These are phyloP conservation scores for Uloborus diversus DNA, from an alignment of 1,140 invertebrate genomes.

Conservation along the genomic window DNA sequence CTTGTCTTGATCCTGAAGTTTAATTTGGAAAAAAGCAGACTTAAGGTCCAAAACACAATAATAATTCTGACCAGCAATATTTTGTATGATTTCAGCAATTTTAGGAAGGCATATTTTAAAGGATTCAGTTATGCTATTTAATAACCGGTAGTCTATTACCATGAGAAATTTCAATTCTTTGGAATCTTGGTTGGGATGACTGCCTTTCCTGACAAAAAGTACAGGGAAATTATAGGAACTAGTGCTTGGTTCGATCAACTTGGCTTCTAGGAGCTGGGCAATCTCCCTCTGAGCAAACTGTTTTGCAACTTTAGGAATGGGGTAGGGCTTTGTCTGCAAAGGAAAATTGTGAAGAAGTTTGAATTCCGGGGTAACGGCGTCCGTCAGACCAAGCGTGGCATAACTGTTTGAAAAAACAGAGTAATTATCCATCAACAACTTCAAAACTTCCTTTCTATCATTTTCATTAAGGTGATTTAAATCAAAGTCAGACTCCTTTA, in stretches of 20 bases:
- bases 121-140: background rate
- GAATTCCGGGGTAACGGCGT: background rate
- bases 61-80: background rate
- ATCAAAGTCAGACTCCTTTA: too few relatives aligned
- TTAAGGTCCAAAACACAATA: background rate
- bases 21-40: background rate
- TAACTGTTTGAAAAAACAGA: background rate
- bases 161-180: background rate
- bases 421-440: background rate
- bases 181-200: background rate
- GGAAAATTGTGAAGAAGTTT: background rate
- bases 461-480: too few relatives aligned
- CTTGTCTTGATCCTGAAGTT: background rate
- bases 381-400: background rate
- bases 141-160: background rate
- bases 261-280: background rate
- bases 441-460: too few relatives aligned
- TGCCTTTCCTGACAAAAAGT: background rate
- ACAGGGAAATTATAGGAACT: background rate
- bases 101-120: background rate
- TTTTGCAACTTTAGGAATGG: background rate
- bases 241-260: background rate
- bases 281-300: background rate
- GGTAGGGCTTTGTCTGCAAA: background rate
- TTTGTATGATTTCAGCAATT: background rate